Evolutionary conservation across 1,140 invertebrate species (phyloP), one percentile per base, ranked within the genome.

Genomic region (Drosophila sproati): DNA sequence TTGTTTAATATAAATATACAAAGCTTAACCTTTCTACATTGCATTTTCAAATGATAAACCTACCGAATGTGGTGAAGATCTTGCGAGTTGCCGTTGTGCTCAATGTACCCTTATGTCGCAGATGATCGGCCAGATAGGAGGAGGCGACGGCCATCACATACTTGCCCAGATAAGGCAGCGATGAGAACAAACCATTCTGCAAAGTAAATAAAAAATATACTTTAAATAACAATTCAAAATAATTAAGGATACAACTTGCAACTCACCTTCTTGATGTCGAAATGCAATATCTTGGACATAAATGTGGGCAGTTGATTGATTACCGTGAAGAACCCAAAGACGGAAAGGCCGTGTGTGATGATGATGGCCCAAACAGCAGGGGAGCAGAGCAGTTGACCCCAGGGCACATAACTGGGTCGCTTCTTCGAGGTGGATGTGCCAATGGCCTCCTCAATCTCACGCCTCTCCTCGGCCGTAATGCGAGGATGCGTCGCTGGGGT

Each of bases 241-340:
- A 4, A n/a, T 34, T 20, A 4, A 6, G 1, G 0, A 2, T 5
- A 7, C 7, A 31, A 8, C 4, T 2, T 35, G 28, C 5, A 45
- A 61, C 93, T 43, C 31, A 87, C 82, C 80, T 96, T 94, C 93
- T 98, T 96, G 73, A 99, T 97, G 85, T 98, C 95, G 85, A 96
- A 98, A 78, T 96, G 94, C 5, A 99, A 94, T 57, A 99, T 97
- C 86, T 96, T 95, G 85, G 98, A 97, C 95, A 99, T 96, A 93
- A 98, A 99, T 0, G 96, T 98, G 5, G 98, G 98, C 62, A 99
- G 94, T 88, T 98, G 97, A 92, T 98, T 98, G 56, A 99, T 95
- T 48, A 99, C 95, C 3, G 97, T 98, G 93, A 99, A 99, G 93
- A 98, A 98, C 0, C 97, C 97, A 94, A 98, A 99, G 68, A 99